Percentiles rank a stretch among this genome's conserved stretches.
Conservation (phyloP, 1,140 invertebrate genomes). For the Diorhabda elongata region DNA sequence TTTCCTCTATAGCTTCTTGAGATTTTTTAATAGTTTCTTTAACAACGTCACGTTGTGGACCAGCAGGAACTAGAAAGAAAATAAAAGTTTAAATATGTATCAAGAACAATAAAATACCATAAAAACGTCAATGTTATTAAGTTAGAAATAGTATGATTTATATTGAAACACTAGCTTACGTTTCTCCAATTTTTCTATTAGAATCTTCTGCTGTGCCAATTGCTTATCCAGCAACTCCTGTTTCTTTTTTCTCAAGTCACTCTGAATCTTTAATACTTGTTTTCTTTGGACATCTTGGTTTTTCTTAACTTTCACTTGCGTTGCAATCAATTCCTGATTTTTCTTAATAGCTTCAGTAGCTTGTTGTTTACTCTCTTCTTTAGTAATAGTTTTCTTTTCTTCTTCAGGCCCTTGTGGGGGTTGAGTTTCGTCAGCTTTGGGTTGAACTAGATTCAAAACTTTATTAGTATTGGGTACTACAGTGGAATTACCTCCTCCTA, state of each 20-base stretch:
- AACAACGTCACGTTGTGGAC: conserved; percentile 63
- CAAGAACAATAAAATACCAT: no score
- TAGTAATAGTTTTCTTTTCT: conserved; percentile 30
- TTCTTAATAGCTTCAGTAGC: conserved; percentile 59
- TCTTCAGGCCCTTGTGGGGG: conserved; percentile 44
- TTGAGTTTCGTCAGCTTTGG: conserved; percentile 50
- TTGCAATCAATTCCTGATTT: conserved; percentile 58
- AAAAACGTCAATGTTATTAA: no score
- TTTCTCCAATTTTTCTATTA: conserved; percentile 71
- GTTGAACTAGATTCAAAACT: conserved; percentile 50
- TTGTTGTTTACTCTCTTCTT: conserved; percentile 46
- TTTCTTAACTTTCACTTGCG: conserved; percentile 58
- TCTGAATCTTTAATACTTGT: conserved; percentile 66
- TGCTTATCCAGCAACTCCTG: conserved; percentile 76
- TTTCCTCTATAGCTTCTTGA: conserved; percentile 70
- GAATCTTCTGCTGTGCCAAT: conserved; percentile 68
- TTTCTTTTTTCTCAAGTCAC: conserved; percentile 70
- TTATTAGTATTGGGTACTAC: conserved; percentile 50
- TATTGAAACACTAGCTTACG: conserved; percentile 46
- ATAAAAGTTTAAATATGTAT: no score
- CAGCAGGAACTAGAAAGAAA: conserved; percentile 45
- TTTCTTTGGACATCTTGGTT: conserved; percentile 64
- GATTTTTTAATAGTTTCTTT: conserved; percentile 71
- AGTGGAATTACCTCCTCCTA: conserved; percentile 41
- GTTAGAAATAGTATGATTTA: no score